These are phyloP conservation scores for Tricholauxania praeusta DNA, from an alignment of 2,888 invertebrate genomes.

Conservation along the genomic window DNA sequence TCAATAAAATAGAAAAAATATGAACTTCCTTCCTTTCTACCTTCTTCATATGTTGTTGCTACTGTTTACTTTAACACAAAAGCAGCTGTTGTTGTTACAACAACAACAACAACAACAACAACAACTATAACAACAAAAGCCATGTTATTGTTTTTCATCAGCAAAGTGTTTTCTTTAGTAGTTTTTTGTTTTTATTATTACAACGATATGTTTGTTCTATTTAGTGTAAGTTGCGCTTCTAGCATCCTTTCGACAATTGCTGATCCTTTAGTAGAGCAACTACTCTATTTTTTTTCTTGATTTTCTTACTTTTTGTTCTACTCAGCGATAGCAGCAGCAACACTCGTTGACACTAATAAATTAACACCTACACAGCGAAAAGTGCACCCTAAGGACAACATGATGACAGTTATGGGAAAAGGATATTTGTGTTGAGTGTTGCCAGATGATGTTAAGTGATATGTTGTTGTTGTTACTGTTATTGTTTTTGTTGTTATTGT, in stretches of 20 bases:
- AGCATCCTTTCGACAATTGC: too few relatives aligned
- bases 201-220: not conserved
- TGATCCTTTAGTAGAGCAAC: too few relatives aligned
- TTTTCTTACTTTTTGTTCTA: too few relatives aligned
- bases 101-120: not conserved
- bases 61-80: not conserved
- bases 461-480: not conserved
- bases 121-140: not conserved
- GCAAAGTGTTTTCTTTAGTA: slow-evolving; percentile 1
- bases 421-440: slow-evolving; percentile 18
- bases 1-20: too few relatives aligned
- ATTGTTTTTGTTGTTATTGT: not conserved
- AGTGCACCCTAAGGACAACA: slow-evolving; percentile 24
- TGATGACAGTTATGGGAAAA: slow-evolving; percentile 23
- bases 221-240: too few relatives aligned
- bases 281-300: too few relatives aligned
- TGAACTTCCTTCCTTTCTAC: too few relatives aligned
- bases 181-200: not conserved
- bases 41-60: not conserved
- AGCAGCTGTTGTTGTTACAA: slow-evolving; percentile 4
- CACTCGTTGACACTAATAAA: slow-evolving; percentile 25
- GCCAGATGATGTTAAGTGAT: slow-evolving; percentile 13
- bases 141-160: not conserved
- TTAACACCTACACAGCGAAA: slow-evolving; percentile 24
- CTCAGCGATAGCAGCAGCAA: not conserved